These are phyloP conservation scores for Pelecanoides urinatrix DNA, from an alignment of 2,113 vertebrate species.

Conservation along the genomic window DNA sequence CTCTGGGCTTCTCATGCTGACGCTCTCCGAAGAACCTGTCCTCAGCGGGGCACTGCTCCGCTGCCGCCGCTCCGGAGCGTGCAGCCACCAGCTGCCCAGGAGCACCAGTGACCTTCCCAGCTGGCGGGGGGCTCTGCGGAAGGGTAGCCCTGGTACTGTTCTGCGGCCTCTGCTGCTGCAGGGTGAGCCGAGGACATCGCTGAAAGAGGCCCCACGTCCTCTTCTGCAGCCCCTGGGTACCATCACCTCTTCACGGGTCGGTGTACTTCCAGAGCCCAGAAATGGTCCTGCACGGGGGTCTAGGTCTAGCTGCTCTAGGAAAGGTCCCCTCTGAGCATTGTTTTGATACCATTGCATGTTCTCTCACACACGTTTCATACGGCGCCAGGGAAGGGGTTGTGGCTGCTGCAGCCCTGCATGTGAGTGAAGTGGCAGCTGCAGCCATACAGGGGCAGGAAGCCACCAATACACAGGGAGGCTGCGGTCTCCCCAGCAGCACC, in stretches of 20 bases:
- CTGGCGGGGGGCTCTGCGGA: too few species aligned
- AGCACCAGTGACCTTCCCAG: not conserved
- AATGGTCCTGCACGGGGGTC: accelerated
- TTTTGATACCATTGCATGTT: accelerated
- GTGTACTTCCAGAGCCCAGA: not conserved
- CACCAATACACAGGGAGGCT: accelerated
- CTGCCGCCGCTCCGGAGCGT: accelerated
- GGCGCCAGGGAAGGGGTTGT: not conserved
- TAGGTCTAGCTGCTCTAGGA: not conserved
- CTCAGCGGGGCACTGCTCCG: accelerated
- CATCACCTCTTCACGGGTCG: accelerated
- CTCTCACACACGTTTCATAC: accelerated
- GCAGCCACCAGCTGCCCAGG: not conserved
- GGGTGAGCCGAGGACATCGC: accelerated
- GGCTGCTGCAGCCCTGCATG: not conserved
- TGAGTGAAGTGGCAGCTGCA: accelerated
- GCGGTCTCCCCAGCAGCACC: not conserved
- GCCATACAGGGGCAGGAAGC: not conserved
- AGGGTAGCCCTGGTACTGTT: accelerated
- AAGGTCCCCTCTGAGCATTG: accelerated
- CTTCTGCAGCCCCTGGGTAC: not conserved
- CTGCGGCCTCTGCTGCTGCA: not conserved
- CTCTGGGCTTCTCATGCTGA: accelerated
- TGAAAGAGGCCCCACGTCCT: accelerated
- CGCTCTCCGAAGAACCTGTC: accelerated